Percentiles rank a stretch among this genome's conserved stretches.
phyloP scores from a whole-genome alignment of 1,140 invertebrate genomes.

The Pemphigus obesinymphae region DNA sequence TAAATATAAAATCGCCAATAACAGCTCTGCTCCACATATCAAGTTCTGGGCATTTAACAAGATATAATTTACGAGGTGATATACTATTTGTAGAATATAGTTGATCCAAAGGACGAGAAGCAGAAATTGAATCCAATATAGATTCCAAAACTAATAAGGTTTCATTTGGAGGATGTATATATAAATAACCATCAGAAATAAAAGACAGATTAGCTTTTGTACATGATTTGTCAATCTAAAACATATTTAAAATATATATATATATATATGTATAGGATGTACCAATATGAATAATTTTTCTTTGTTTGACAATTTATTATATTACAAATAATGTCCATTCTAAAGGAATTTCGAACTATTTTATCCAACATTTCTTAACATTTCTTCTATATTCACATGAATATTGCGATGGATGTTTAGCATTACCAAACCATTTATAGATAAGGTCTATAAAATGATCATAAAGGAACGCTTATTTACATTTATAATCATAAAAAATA shows the following conservation, averaged over 20 bases:
- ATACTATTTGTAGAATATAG: conserved; percentile 7
- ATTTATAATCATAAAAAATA: too few relatives aligned
- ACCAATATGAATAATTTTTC: too few relatives aligned
- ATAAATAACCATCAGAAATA: conserved; percentile 6
- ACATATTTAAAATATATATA: neutral
- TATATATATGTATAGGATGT: too few relatives aligned
- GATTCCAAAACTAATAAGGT: conserved; percentile 12
- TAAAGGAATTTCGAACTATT: too few relatives aligned
- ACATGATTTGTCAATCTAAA: conserved; percentile 1
- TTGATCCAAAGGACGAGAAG: neutral
- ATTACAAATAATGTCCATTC: too few relatives aligned
- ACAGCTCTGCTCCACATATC: neutral
- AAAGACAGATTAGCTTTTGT: neutral
- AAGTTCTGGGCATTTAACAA: conserved; percentile 17
- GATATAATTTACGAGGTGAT: conserved; percentile 11
- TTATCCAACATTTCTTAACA: too few relatives aligned
- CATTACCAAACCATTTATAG: too few relatives aligned
- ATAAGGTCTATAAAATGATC: too few relatives aligned
- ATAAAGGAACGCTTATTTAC: too few relatives aligned
- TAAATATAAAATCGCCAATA: conserved; percentile 21
- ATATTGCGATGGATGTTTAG: too few relatives aligned
- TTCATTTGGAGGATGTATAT: conserved; percentile 9
- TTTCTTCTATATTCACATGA: too few relatives aligned
- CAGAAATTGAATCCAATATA: conserved; percentile 19
- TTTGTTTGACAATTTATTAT: too few relatives aligned